Evolutionary conservation across 2,888 invertebrate species (phyloP).

Genomic region (Pediacus dermestoides): DNA sequence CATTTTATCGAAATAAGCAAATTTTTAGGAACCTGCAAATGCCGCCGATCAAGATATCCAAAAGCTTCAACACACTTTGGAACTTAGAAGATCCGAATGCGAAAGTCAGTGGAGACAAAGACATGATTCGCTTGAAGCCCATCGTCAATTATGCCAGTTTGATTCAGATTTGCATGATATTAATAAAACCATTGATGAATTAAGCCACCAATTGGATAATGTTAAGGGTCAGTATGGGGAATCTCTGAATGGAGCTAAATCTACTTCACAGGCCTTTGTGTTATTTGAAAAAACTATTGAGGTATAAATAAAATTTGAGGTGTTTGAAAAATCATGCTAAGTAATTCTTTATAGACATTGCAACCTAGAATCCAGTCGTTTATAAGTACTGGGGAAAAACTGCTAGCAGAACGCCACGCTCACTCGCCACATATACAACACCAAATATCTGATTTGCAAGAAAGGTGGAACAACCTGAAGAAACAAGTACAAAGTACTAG

Average conservation of each 20-base stretch:
- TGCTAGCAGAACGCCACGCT: constrained; percentile 51
- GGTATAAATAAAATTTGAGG: constrained; percentile 50
- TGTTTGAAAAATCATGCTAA: not conserved
- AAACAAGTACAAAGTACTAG: constrained; percentile 63
- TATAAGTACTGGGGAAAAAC: constrained; percentile 61
- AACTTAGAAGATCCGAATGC: constrained; percentile 60
- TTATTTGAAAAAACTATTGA: constrained; percentile 76
- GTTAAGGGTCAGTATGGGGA: constrained; percentile 69
- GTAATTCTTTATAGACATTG: constrained; percentile 55
- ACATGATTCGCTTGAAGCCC: constrained; percentile 60
- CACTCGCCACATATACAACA: constrained; percentile 59
- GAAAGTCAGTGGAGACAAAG: constrained; percentile 60
- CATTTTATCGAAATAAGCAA: not conserved
- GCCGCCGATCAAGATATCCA: constrained; percentile 67
- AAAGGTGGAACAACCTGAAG: constrained; percentile 66
- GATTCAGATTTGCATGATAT: constrained; percentile 67
- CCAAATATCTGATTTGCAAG: constrained; percentile 61
- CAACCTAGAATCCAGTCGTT: constrained; percentile 69
- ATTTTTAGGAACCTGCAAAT: constrained; percentile 59
- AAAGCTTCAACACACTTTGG: constrained; percentile 61
- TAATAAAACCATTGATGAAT: constrained; percentile 65
- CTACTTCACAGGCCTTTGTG: constrained; percentile 67
- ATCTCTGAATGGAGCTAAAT: constrained; percentile 65
- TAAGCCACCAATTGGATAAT: constrained; percentile 60
- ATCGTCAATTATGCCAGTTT: constrained; percentile 62